A percentile compares a stretch with the other conserved stretches of the same genome.
Conservation (phyloP, 1,140 invertebrate genomes). For the Pseudomyrmex gracilis region DNA sequence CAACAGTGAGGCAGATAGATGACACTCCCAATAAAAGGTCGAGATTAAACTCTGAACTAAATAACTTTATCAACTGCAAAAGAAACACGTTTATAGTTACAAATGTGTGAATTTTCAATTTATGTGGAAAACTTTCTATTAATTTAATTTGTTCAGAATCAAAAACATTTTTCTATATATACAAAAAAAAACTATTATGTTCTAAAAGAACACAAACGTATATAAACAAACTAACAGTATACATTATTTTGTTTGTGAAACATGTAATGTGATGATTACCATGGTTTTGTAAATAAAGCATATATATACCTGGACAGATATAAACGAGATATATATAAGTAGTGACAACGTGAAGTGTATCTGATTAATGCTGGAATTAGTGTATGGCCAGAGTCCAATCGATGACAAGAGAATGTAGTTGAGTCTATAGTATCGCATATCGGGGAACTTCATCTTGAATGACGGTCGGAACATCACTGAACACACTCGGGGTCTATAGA, state of each 20-base stretch:
- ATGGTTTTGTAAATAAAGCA: no score
- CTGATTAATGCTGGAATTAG: background rate
- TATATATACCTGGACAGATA: no score
- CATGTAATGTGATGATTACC: no score
- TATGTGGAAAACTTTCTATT: no score
- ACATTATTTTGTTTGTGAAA: no score
- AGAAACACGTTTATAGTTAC: background rate
- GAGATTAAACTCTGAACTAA: background rate
- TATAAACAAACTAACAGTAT: no score
- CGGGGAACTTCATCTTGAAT: background rate
- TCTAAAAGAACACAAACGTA: no score
- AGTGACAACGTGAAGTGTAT: background rate
- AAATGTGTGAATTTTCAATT: no score
- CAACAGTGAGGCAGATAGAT: background rate
- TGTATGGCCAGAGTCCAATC: background rate
- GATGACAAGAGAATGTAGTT: background rate
- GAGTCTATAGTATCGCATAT: background rate
- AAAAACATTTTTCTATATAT: no score
- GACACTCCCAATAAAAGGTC: slow-evolving; percentile 7
- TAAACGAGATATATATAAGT: background rate
- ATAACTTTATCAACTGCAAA: slow-evolving; percentile 24
- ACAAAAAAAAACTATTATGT: no score
- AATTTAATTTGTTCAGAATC: no score
- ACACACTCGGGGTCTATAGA: no score
- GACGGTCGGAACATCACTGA: background rate